Conservation (phyloP, 2,797 vertebrate genomes). For the Staurois parvus region DNA sequence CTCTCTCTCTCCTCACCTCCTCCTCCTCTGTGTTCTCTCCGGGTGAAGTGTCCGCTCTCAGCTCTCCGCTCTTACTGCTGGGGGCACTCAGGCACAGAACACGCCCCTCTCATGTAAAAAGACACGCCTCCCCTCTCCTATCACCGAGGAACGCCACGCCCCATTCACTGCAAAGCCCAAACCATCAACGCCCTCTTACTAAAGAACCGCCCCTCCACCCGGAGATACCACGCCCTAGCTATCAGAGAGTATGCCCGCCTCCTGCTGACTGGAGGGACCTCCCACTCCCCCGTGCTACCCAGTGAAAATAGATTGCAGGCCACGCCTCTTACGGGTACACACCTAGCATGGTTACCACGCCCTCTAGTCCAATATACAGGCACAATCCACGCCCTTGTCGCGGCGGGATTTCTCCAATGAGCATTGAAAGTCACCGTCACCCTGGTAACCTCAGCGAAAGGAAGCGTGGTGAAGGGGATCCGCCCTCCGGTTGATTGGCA, state of each 20-base stretch:
- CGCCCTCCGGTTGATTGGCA: constrained; percentile 5
- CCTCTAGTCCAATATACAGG: neutral
- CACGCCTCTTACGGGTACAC: too few relatives aligned
- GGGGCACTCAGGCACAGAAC: neutral
- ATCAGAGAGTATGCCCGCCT: neutral
- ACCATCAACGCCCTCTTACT: neutral
- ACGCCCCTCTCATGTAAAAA: neutral
- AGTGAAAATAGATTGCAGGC: too few relatives aligned
- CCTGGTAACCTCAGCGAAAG: neutral
- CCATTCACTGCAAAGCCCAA: too few relatives aligned
- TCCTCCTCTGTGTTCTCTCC: neutral
- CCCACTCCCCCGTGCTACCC: too few relatives aligned
- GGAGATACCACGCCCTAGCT: neutral
- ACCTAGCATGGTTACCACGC: neutral
- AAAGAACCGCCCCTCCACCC: neutral
- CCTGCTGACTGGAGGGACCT: neutral
- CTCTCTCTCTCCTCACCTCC: too few relatives aligned
- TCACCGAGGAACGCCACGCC: too few relatives aligned
- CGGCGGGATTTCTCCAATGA: too few relatives aligned
- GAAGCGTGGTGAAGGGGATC: neutral
- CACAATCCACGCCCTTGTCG: too few relatives aligned
- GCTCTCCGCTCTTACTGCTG: neutral
- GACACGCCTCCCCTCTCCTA: neutral
- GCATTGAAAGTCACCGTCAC: neutral
- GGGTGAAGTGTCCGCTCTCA: neutral